These are phyloP conservation scores for Cheilinus undulatus DNA, from an alignment of 2,113 vertebrate species.

Conservation along the genomic window DNA sequence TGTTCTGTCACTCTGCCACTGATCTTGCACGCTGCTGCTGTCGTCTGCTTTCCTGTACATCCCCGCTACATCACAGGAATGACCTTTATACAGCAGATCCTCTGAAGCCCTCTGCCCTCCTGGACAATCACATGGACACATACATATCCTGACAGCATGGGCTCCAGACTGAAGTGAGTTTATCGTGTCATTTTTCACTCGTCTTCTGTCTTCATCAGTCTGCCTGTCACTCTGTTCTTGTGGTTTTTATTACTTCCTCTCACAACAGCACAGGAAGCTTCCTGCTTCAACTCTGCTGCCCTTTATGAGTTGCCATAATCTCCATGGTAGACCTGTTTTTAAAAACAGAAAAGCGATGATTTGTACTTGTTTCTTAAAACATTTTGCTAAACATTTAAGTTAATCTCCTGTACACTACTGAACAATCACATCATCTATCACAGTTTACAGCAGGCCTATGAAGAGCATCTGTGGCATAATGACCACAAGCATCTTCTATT, in stretches of 20 bases:
- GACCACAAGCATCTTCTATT: neutral
- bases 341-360: slow-evolving; percentile 4
- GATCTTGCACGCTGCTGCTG: slow-evolving; percentile 50
- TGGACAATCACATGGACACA: slow-evolving; percentile 74
- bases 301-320: slow-evolving; percentile 2
- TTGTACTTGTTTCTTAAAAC: no score
- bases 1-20: slow-evolving; percentile 62
- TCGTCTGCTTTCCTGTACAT: slow-evolving; percentile 21
- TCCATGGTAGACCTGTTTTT: slow-evolving; percentile 5
- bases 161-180: slow-evolving; percentile 85
- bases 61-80: slow-evolving; percentile 12
- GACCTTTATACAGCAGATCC: slow-evolving; percentile 10
- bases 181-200: slow-evolving; percentile 20
- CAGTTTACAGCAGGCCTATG: neutral
- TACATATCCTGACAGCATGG: slow-evolving; percentile 71
- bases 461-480: neutral
- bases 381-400: neutral
- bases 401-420: neutral
- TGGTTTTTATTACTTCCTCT: slow-evolving; percentile 78
- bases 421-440: neutral
- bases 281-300: slow-evolving; percentile 36
- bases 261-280: slow-evolving; percentile 73
- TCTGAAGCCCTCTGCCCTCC: slow-evolving; percentile 31
- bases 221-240: slow-evolving; percentile 51
- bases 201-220: slow-evolving; percentile 35